A percentile compares a stretch with the other conserved stretches of the same genome.
These are phyloP conservation scores for Choloepus didactylus DNA, from an alignment of 2,797 vertebrate species.

Conservation along the genomic window DNA sequence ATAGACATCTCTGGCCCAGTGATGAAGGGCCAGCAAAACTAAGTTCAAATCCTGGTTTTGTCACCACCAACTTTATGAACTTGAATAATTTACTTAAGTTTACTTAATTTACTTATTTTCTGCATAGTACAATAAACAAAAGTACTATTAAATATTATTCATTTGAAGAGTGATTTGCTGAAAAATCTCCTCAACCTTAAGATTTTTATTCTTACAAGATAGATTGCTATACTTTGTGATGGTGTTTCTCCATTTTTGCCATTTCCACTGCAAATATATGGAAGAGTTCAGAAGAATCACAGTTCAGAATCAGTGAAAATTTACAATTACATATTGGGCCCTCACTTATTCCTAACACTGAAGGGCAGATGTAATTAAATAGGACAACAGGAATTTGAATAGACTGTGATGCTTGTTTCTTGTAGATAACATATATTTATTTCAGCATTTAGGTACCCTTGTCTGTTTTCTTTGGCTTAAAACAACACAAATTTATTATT, in stretches of 20 bases:
- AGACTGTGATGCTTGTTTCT: neutral
- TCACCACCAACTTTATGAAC: neutral
- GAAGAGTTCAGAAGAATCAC: neutral
- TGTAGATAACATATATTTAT: neutral
- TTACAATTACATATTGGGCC: neutral
- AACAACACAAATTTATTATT: neutral
- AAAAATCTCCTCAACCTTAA: neutral
- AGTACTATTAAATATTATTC: neutral
- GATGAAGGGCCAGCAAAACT: neutral
- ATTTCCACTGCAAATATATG: neutral
- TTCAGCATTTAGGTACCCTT: neutral
- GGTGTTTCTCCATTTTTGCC: neutral
- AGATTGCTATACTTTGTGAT: neutral
- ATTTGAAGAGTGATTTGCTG: neutral
- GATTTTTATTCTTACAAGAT: neutral
- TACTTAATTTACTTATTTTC: neutral
- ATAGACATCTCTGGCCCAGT: neutral
- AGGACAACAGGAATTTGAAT: neutral
- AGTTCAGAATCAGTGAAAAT: slow-evolving; percentile 2
- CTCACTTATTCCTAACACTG: neutral
- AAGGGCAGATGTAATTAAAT: neutral
- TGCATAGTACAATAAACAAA: neutral
- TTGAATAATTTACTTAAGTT: neutral
- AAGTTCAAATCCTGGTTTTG: neutral
- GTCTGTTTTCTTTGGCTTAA: neutral